Conservation (phyloP, 2,113 vertebrate species). For the Edolisoma coerulescens region DNA sequence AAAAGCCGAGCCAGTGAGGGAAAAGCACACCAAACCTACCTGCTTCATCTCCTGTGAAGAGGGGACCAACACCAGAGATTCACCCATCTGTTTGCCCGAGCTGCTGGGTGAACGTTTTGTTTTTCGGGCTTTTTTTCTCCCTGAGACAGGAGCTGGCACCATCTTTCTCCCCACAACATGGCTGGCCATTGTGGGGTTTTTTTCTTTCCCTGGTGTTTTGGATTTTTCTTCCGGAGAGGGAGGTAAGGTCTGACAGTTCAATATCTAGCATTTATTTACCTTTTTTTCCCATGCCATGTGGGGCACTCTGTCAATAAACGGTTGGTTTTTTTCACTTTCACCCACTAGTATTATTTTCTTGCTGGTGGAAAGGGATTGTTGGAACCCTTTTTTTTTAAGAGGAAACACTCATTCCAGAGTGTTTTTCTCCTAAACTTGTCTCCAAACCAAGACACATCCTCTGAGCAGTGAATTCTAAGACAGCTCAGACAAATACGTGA, state of each 20-base stretch:
- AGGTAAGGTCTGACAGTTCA: not conserved
- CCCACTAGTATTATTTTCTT: not conserved
- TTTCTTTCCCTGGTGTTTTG: not conserved
- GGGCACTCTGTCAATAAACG: not conserved
- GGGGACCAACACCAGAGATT: not conserved
- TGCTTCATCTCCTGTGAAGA: not conserved
- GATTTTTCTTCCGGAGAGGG: not conserved
- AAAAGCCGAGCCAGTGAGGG: not conserved
- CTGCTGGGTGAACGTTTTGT: accelerated
- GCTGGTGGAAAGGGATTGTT: not conserved
- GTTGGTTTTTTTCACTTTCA: not conserved
- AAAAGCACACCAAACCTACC: not conserved
- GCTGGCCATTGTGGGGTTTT: not conserved
- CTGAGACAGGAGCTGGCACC: not conserved
- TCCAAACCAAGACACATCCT: not conserved
- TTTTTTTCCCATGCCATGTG: accelerated
- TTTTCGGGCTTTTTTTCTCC: not conserved
- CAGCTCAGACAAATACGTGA: not conserved
- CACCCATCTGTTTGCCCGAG: not conserved
- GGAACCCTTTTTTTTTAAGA: not conserved
- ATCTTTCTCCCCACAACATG: not conserved
- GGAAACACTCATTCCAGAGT: not conserved
- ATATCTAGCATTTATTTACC: not conserved
- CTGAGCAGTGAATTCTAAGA: not conserved
- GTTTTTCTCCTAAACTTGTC: not conserved